phyloP scores from a whole-genome alignment of 2,113 vertebrate species.

The Microcebus murinus region DNA sequence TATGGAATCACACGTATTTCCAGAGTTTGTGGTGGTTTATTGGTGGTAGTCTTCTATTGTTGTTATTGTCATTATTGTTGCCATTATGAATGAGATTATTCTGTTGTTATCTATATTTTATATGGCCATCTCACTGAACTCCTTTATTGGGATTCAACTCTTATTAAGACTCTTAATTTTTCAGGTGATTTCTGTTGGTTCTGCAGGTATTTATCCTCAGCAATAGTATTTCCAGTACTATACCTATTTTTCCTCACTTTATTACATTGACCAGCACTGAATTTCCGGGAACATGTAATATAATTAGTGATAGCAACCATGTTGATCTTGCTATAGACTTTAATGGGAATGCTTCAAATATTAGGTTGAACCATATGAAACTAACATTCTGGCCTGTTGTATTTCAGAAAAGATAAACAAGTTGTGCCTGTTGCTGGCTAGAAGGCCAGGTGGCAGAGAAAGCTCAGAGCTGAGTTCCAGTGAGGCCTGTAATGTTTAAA shows the following conservation, averaged over 20 bases:
- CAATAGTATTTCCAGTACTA: not conserved
- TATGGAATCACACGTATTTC: not conserved
- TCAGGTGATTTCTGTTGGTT: not conserved
- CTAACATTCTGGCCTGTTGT: not conserved
- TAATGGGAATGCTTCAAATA: not conserved
- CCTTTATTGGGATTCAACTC: not conserved
- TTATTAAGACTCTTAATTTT: not conserved
- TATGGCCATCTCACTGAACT: not conserved
- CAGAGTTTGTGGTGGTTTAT: not conserved
- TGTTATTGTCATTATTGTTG: not conserved
- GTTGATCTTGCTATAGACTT: not conserved
- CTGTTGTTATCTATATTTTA: not conserved
- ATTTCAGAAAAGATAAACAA: not conserved
- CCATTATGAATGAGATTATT: not conserved
- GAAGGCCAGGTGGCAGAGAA: not conserved
- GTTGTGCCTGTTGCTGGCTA: not conserved
- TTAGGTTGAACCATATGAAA: not conserved
- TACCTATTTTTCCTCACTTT: not conserved
- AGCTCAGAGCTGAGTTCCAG: not conserved
- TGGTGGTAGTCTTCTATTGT: not conserved
- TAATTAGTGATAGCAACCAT: not conserved
- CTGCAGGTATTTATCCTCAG: not conserved
- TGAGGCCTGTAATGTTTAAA: not conserved
- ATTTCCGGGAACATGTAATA: not conserved
- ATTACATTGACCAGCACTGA: not conserved